Conservation (phyloP, 2,113 vertebrate species). For the Podarcis cretensis region DNA sequence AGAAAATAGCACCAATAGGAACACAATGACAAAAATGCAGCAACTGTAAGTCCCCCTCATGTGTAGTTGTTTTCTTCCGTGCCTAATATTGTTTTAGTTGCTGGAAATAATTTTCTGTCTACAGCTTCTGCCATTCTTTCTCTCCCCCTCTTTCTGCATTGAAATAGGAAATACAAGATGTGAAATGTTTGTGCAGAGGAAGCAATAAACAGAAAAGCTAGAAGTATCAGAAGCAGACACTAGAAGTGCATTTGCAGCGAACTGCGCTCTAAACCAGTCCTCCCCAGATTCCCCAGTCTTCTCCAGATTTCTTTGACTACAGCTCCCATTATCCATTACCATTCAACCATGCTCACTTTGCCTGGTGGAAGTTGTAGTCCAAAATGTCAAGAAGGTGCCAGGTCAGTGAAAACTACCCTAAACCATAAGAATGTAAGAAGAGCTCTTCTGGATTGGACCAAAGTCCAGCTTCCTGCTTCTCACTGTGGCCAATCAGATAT, state of each 20-base stretch:
- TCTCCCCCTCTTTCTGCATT: not conserved
- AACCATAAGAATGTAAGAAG: not conserved
- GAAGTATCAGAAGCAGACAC: no score
- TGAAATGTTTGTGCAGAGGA: not conserved
- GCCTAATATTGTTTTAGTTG: not conserved
- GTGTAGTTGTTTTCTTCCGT: slow-evolving; percentile 43
- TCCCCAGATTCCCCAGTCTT: no score
- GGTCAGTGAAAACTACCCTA: not conserved
- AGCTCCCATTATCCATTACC: no score
- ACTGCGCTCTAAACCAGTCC: no score
- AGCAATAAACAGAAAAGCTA: not conserved
- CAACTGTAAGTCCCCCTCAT: slow-evolving; percentile 46
- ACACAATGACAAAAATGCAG: slow-evolving; percentile 63
- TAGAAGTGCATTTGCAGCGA: not conserved
- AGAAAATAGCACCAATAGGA: slow-evolving; percentile 65
- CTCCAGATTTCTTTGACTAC: no score
- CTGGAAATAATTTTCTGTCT: slow-evolving; percentile 4
- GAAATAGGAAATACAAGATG: not conserved
- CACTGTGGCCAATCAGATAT: no score
- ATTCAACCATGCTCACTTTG: no score
- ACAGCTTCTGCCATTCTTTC: not conserved
- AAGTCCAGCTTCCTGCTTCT: not conserved
- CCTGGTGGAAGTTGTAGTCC: no score
- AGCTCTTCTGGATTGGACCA: not conserved
- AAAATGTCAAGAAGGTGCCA: no score